Evolutionary conservation across 2,797 vertebrate genomes (phyloP).

Genomic region (Labeo calbasu): DNA sequence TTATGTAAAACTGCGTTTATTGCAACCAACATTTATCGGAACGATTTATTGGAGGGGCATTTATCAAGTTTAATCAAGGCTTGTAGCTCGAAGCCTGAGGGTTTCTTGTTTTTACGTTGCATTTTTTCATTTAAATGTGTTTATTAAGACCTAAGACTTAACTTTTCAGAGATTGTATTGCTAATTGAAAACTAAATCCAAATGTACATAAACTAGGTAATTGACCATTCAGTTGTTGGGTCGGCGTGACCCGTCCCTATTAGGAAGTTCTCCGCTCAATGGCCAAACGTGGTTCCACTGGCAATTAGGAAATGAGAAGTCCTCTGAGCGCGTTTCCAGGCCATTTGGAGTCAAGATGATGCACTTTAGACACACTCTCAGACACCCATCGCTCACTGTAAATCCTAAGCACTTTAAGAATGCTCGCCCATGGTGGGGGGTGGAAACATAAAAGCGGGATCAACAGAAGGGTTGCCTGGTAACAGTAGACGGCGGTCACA

Average conservation of each 20-base stretch:
- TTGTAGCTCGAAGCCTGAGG: neutral
- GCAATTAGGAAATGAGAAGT: constrained; percentile 18
- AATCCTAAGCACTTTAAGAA: constrained; percentile 65
- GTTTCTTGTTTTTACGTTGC: neutral
- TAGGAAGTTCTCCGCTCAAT: neutral
- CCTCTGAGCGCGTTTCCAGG: constrained; percentile 13
- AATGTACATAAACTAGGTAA: neutral
- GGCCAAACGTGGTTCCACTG: neutral
- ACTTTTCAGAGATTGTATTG: neutral
- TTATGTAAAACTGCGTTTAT: too few species aligned
- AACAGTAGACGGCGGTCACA: constrained; percentile 49
- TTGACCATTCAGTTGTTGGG: neutral
- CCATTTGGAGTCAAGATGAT: constrained; percentile 41
- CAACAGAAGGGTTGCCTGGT: constrained; percentile 59
- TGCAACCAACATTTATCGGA: too few species aligned
- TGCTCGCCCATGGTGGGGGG: constrained; percentile 49
- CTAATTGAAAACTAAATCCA: neutral
- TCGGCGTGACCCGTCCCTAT: neutral
- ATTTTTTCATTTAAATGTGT: neutral
- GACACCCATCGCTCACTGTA: constrained; percentile 52
- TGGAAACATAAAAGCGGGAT: constrained; percentile 49
- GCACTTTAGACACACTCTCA: constrained; percentile 33
- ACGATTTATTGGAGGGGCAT: too few species aligned
- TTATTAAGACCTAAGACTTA: neutral
- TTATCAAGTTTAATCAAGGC: too few species aligned